phyloP scores from a whole-genome alignment of 2,888 invertebrate genomes.

The Cheilosia vernalis region DNA sequence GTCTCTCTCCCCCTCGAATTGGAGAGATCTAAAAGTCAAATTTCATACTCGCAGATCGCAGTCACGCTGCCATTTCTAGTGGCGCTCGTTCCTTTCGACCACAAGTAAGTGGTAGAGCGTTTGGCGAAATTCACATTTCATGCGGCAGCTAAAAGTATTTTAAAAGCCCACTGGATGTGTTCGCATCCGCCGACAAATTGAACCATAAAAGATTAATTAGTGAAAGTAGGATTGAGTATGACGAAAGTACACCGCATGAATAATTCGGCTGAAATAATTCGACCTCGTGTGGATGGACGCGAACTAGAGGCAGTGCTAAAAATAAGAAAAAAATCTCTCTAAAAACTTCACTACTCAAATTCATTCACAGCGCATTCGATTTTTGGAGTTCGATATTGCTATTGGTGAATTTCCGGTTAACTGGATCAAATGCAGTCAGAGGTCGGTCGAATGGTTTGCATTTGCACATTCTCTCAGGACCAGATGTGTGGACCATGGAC shows the following conservation, averaged over 20 bases:
- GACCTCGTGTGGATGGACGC: constrained; percentile 23
- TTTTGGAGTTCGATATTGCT: constrained; percentile 27
- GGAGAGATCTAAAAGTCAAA: constrained; percentile 39
- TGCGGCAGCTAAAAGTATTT: constrained; percentile 3
- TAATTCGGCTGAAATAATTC: constrained; percentile 69
- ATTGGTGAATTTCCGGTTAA: constrained; percentile 52
- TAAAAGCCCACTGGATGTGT: constrained; percentile 17
- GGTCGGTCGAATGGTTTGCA: neutral
- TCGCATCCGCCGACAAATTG: neutral
- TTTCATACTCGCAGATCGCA: neutral
- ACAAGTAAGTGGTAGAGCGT: constrained; percentile 17
- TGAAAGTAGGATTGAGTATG: constrained; percentile 16
- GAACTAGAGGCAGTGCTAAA: constrained; percentile 30
- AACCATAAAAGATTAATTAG: constrained; percentile 68
- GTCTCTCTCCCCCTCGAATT: neutral
- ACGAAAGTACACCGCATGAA: constrained; percentile 36
- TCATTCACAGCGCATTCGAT: constrained; percentile 4
- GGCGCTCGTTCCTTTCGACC: neutral
- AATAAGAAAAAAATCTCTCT: constrained; percentile 31
- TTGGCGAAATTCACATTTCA: neutral
- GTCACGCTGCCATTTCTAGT: neutral
- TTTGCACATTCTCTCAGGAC: neutral
- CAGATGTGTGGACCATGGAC: neutral
- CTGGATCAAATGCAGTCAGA: constrained; percentile 47
- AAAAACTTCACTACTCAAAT: neutral